These are phyloP conservation scores for Perognathus longimembris DNA, from an alignment of 2,113 vertebrate species.

Conservation along the genomic window DNA sequence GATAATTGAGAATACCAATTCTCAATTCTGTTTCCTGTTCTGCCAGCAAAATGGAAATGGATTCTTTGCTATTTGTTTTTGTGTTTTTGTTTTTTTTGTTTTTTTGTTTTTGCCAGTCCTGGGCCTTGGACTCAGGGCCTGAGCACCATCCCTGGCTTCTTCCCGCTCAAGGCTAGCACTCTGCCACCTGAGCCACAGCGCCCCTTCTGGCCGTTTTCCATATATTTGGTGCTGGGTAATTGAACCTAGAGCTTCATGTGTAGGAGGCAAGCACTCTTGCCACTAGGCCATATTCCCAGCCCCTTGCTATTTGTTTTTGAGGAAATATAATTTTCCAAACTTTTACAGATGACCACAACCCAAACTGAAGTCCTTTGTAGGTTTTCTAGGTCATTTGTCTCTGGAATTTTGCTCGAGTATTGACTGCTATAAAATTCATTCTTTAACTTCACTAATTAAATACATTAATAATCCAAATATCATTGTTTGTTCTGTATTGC, in stretches of 20 bases:
- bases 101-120: no score
- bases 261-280: no score
- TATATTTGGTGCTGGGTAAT: no score
- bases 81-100: background rate
- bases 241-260: no score
- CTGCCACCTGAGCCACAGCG: no score
- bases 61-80: background rate
- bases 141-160: no score
- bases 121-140: no score
- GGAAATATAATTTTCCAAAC: background rate
- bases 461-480: conserved; percentile 10
- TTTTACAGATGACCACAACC: background rate
- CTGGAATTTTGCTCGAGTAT: background rate
- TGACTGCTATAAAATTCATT: background rate
- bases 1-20: background rate
- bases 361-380: background rate
- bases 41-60: background rate
- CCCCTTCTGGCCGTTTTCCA: no score
- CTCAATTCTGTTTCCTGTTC: background rate
- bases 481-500: background rate
- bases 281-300: no score
- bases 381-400: background rate
- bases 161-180: no score
- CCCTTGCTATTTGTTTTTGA: background rate
- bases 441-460: conserved; percentile 59